A percentile compares a stretch with the other conserved stretches of the same genome.
Conservation (phyloP, 2,113 vertebrate genomes). For the Galeopterus variegatus region DNA sequence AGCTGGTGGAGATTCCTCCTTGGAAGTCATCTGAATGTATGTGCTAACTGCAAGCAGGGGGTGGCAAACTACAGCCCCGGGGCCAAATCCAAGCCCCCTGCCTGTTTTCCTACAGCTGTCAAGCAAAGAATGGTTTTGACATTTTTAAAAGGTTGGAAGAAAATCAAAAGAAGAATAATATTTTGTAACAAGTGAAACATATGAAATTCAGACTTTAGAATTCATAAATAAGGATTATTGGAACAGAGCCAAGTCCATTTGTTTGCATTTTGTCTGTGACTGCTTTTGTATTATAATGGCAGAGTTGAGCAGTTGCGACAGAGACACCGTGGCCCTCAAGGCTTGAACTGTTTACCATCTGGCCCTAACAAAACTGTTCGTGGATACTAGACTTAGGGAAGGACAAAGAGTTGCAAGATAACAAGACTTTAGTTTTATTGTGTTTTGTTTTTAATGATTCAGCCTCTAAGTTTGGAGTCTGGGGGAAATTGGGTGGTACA, state of each 20-base stretch:
- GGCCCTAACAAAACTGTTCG: background rate
- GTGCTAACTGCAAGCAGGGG: background rate
- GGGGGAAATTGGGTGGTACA: constrained; percentile 34
- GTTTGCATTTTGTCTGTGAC: constrained; percentile 65
- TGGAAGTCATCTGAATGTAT: background rate
- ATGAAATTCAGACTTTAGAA: constrained; percentile 73
- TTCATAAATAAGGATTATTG: constrained; percentile 70
- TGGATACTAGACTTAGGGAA: background rate
- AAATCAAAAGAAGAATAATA: constrained; percentile 63
- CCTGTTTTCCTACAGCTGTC: background rate
- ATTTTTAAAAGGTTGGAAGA: constrained; percentile 20
- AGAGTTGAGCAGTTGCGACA: background rate
- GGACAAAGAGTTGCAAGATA: constrained; percentile 41
- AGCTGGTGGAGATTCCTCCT: background rate
- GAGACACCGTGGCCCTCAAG: background rate
- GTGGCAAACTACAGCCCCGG: background rate
- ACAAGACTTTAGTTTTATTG: constrained; percentile 38
- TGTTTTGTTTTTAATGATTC: constrained; percentile 51
- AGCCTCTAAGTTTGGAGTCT: constrained; percentile 16
- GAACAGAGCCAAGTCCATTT: constrained; percentile 53
- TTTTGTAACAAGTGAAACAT: constrained; percentile 55
- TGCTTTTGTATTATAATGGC: constrained; percentile 24
- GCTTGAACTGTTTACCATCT: background rate
- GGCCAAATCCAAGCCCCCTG: background rate
- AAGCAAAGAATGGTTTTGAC: constrained; percentile 38